Percentiles rank a stretch among this genome's conserved stretches.
phyloP scores from a whole-genome alignment of 1,140 invertebrate genomes.

The roundworm (Caenorhabditis elegans) region WBcel235 BX284604.4:7972501-7973000 shows the following conservation, averaged over 20 bases:
- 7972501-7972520: conserved; percentile 54
- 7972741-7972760: conserved; percentile 59
- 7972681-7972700: not conserved
- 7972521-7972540: conserved; percentile 50
- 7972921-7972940: no score
- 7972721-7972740: conserved; percentile 54
- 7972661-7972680: no score
- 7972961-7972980: no score
- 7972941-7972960: no score
- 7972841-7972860: conserved; percentile 61
- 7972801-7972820: conserved; percentile 56
- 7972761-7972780: conserved; percentile 59
- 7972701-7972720: no score
- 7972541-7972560: conserved; percentile 48
- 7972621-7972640: no score
- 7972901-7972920: no score
- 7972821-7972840: conserved; percentile 8
- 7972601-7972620: not conserved
- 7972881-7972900: no score
- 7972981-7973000: no score
- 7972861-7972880: conserved; percentile 64
- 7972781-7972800: conserved; percentile 59
- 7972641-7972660: no score
- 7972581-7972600: conserved; percentile 53
- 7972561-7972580: conserved; percentile 35